Evolutionary conservation across 2,797 vertebrate species (phyloP), one percentile per base, ranked within the genome.

Genomic region (Sebastes itinus): DNA sequence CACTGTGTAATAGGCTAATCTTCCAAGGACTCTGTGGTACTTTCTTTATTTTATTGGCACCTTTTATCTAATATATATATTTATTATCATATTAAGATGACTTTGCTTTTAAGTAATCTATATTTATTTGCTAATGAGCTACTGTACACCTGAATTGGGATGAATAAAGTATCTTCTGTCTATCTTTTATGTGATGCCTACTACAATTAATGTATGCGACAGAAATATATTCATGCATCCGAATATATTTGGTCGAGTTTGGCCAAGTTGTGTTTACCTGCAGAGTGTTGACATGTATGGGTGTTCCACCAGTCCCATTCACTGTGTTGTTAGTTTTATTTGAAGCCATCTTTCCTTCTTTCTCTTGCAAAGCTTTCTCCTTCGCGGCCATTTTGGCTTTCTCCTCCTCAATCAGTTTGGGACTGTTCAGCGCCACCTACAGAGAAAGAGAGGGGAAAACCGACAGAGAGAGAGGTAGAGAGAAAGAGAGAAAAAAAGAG

Each of bases 261-360:
- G 4, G 3, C 12, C 3, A 7, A 22, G 35, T 14, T 58, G 35
- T 42, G 13, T 59, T 86, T 73, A 99, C 98, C 97, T 99, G 98
- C 85, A 99, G 94, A 52, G 97, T 97, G 94, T 97, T 98, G 89
- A 97, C 97, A 73, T 99, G 98, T 32, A 98, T 96, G 0, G 98
- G 98, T 6, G 98, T 99, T 27, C 97, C 97, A 28, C 97, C 97
- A 0, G 97, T 98, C 13, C 98, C 98, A 25, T 99, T 99, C 56
- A 97, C 96, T 0, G 97, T 96, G 82, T 97, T 96, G 81, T 97
- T 97, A 59, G 96, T 95, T 92, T 98, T 99, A 65, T 95, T 93
- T n/a, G 90, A 75, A 55, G 95, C 91, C 84, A 97, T 98, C 54
- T 96, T 96, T 72, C 87, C 94, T 81, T 95, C 95, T 77, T 92